phyloP scores from a whole-genome alignment of 2,888 invertebrate genomes.

The Lysandra bellargus region DNA sequence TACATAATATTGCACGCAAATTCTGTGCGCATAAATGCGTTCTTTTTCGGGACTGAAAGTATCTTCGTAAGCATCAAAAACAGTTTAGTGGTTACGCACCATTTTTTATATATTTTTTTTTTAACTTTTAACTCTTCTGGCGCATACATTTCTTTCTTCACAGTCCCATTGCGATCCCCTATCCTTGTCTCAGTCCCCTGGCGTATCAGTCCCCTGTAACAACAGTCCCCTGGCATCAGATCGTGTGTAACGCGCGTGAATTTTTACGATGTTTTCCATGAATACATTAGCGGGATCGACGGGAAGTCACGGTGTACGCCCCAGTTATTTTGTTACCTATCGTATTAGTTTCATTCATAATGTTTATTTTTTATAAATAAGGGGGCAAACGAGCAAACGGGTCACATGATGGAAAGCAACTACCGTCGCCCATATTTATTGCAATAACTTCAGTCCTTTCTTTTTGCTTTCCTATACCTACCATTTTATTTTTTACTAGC shows the following conservation, averaged over 20 bases:
- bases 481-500: background rate
- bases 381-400: too few relatives aligned
- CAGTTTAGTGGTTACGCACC: too few relatives aligned
- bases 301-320: background rate
- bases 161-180: background rate
- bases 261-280: constrained; percentile 26
- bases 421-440: too few relatives aligned
- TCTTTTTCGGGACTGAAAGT: too few relatives aligned
- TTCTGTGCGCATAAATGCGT: too few relatives aligned
- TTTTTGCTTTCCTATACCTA: background rate
- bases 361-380: too few relatives aligned
- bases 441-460: background rate
- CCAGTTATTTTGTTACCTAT: constrained; percentile 2
- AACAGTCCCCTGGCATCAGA: background rate
- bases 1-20: too few relatives aligned
- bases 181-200: background rate
- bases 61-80: too few relatives aligned
- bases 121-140: too few relatives aligned
- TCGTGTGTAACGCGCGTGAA: constrained; percentile 6
- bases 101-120: too few relatives aligned
- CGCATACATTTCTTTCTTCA: background rate
- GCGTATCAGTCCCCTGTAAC: background rate
- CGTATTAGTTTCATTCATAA: background rate
- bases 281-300: constrained; percentile 11
- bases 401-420: too few relatives aligned